Percentiles rank a stretch among this genome's conserved stretches.
These are phyloP conservation scores for Harpagifer antarcticus DNA, from an alignment of 2,797 vertebrate species.

Conservation along the genomic window DNA sequence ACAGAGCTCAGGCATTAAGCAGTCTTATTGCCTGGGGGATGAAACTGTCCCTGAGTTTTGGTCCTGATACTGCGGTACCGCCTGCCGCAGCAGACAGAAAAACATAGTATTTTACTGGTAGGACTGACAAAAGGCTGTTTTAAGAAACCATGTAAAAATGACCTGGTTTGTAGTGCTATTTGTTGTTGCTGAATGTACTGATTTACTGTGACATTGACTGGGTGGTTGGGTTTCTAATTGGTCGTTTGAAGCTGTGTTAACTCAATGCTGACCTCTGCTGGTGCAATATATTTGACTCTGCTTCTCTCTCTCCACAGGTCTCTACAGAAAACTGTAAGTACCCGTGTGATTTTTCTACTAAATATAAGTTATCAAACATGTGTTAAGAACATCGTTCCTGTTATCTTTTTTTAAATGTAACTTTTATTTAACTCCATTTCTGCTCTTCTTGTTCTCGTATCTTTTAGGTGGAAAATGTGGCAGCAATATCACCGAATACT, in stretches of 20 bases:
- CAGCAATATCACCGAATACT: not conserved
- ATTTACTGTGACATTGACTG: not conserved
- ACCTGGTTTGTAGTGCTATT: not conserved
- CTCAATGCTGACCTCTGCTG: slow-evolving; percentile 69
- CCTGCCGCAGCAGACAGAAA: too few species aligned
- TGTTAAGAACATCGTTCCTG: not conserved
- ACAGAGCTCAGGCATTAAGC: too few species aligned
- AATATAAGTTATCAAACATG: not conserved
- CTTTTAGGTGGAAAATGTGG: not conserved
- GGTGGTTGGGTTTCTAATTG: not conserved
- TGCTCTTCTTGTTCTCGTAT: not conserved
- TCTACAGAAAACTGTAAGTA: slow-evolving; percentile 45
- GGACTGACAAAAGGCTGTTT: not conserved
- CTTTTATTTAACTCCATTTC: not conserved
- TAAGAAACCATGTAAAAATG: not conserved
- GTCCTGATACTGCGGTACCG: too few species aligned
- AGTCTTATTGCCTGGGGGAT: too few species aligned
- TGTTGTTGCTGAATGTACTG: not conserved
- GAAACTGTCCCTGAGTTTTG: too few species aligned
- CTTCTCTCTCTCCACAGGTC: slow-evolving; percentile 54
- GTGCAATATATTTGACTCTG: not conserved
- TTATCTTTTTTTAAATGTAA: not conserved
- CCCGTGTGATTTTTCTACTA: not conserved
- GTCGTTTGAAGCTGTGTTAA: slow-evolving; percentile 7
- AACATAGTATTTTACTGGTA: not conserved